Percentiles rank a stretch among this genome's conserved stretches.
Conservation (phyloP, 2,888 invertebrate genomes). For the Drosophila anomelani region DNA sequence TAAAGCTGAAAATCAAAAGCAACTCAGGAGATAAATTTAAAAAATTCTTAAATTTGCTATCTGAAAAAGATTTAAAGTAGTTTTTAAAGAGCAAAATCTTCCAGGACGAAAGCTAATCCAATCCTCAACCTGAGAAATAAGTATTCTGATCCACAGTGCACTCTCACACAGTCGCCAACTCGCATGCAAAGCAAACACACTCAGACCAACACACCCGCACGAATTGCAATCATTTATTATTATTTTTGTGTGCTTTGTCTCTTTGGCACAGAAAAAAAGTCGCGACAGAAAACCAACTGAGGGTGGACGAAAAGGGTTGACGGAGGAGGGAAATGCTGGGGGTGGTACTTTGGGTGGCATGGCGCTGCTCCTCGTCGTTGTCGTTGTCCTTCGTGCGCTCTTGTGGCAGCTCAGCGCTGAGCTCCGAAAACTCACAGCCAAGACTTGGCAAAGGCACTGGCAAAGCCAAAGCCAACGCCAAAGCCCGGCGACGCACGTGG, state of each 20-base stretch:
- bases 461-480: constrained; percentile 29
- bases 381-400: constrained; percentile 75
- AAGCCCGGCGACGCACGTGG: constrained; percentile 50
- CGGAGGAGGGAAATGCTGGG: constrained; percentile 6
- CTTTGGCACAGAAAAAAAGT: constrained; percentile 74
- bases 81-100: too few species aligned
- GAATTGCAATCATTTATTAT: constrained; percentile 77
- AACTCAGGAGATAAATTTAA: neutral
- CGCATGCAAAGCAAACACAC: constrained; percentile 39
- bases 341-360: constrained; percentile 7
- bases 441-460: constrained; percentile 36
- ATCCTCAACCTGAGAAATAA: too few species aligned
- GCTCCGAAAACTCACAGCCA: constrained; percentile 39
- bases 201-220: constrained; percentile 43
- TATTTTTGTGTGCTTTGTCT: constrained; percentile 77
- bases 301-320: neutral
- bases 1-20: neutral
- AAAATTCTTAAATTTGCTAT: neutral
- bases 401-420: constrained; percentile 71
- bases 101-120: too few species aligned
- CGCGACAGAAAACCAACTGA: constrained; percentile 46
- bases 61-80: too few species aligned
- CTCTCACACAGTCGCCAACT: constrained; percentile 29
- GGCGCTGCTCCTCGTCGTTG: constrained; percentile 18
- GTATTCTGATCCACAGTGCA: neutral